These are phyloP conservation scores for Butorides virescens DNA, from an alignment of 2,113 vertebrate species.

Conservation along the genomic window DNA sequence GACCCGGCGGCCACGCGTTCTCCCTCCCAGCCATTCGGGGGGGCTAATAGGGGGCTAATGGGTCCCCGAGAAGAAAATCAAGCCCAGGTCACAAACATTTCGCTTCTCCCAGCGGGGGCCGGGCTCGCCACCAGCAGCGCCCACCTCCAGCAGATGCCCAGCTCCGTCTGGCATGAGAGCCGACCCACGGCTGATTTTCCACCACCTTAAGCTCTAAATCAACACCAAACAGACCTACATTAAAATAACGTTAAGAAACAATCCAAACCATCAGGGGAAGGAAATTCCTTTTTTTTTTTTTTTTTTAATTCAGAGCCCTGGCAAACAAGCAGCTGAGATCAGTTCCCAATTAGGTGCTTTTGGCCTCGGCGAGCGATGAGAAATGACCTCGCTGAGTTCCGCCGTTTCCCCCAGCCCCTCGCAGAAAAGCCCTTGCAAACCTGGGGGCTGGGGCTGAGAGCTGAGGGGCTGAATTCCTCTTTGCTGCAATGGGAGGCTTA, in stretches of 20 bases:
- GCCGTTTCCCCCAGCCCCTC: background rate
- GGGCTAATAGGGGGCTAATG: background rate
- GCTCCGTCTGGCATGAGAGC: background rate
- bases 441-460: background rate
- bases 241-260: constrained; percentile 58
- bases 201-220: background rate
- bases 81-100: background rate
- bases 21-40: background rate
- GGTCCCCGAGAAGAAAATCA: background rate
- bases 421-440: background rate
- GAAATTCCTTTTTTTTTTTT: constrained; percentile 11
- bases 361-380: background rate
- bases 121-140: rapidly evolving
- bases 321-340: constrained; percentile 53
- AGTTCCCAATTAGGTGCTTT: constrained; percentile 55
- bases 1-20: background rate
- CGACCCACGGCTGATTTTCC: background rate
- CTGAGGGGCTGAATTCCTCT: background rate
- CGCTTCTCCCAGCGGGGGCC: background rate
- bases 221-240: constrained; percentile 12
- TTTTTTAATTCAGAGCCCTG: constrained; percentile 46
- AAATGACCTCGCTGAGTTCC: constrained; percentile 36
- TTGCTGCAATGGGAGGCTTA: background rate
- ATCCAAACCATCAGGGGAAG: constrained; percentile 43
- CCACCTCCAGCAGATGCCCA: background rate